Evolutionary conservation across 2,888 invertebrate species (phyloP).

Genomic region (Euzetes globulus): DNA sequence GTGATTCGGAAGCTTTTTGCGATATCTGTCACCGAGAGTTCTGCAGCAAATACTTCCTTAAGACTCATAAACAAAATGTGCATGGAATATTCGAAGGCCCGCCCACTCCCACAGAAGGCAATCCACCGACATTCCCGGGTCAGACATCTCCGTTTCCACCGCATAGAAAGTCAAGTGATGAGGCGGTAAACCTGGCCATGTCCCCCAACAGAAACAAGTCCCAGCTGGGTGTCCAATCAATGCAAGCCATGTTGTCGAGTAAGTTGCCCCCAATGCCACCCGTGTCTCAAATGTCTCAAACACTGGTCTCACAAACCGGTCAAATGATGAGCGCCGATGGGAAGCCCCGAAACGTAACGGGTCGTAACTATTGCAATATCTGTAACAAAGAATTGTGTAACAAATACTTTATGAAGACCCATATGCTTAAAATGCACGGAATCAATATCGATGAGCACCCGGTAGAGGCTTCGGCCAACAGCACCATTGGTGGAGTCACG

Average conservation of each 20-base stretch:
- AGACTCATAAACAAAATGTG: slow-evolving; percentile 56
- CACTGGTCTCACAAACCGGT: not conserved
- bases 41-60: slow-evolving; percentile 57
- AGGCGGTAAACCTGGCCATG: slow-evolving; percentile 14
- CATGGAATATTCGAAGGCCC: slow-evolving; percentile 53
- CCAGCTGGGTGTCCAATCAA: not conserved
- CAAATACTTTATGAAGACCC: slow-evolving; percentile 99
- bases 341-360: slow-evolving; percentile 39
- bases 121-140: not conserved
- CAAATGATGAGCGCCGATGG: slow-evolving; percentile 31
- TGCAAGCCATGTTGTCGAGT: not conserved
- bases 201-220: slow-evolving; percentile 12
- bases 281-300: not conserved
- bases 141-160: not conserved
- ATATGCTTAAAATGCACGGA: slow-evolving; percentile 97
- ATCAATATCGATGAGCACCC: slow-evolving; percentile 73
- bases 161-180: slow-evolving; percentile 15
- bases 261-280: slow-evolving; percentile 10
- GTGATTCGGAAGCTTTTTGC: slow-evolving; percentile 47
- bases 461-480: slow-evolving; percentile 57
- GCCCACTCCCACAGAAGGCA: slow-evolving; percentile 16
- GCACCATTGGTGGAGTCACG: slow-evolving; percentile 84
- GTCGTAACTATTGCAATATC: slow-evolving; percentile 80
- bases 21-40: slow-evolving; percentile 58
- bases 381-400: slow-evolving; percentile 98